Evolutionary conservation across 2,113 vertebrate genomes (phyloP), one percentile per base, ranked within the genome.

Genomic region (Sminthopsis crassicaudata): DNA sequence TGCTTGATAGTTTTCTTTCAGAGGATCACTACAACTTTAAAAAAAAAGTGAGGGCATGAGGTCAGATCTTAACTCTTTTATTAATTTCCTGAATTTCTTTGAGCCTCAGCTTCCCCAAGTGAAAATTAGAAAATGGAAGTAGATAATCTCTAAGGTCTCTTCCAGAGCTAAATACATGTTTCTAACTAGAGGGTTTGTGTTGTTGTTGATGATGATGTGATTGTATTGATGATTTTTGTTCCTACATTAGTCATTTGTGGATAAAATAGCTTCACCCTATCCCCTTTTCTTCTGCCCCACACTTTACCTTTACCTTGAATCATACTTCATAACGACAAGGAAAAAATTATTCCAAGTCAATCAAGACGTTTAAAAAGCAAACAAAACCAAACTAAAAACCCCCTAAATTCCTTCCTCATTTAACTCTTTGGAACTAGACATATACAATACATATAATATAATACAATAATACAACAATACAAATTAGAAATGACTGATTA

Each of bases 181-280:
- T 36, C 30, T 67, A 67, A 67, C 30, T n/a, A 12, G 60, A 67
- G 26, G 5, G 8, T 57, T 57, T 27, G 1, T 57, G 55, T 27
- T 57, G 55, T 27, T 57, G 60, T 16, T 67, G 60, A 16, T 67
- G 60, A 5, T 67, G 30, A 27, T 12, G 9, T 0, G 50, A 11
- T 57, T 57, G 25, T 30, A 36, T 36, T 67, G 57, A 67, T n/a
- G 60, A 12, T 14, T n/a, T 67, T n/a, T 67, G 30, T 67, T n/a
- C 36, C 60, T 67, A n/a, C 60, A n/a, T n/a, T 67, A 67, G 30
- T 1, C 30, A 67, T 67, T 67, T n/a, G 4, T 19, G 3, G 60
- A 67, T 36, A n/a, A n/a, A 5, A n/a, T 1, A 67, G 12, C 0
- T n/a, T 1, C 4, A 16, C 14, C 10, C 30, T 30, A 9, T 0